Evolutionary conservation across 2,888 invertebrate species (phyloP).

Genomic region (Periphyllus acericola): DNA sequence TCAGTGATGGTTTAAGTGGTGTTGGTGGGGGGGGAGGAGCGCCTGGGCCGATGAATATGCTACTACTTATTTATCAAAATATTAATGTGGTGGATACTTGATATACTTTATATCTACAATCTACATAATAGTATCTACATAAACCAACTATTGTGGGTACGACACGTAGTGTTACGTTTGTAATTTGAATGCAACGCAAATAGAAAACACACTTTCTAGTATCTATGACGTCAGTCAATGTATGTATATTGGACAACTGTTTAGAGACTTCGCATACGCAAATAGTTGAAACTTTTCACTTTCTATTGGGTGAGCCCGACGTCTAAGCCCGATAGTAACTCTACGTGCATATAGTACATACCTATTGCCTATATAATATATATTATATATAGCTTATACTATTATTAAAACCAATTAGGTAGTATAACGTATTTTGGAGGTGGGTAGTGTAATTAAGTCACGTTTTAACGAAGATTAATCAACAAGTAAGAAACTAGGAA

Average conservation of each 20-base stretch:
- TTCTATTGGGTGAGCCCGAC: neutral
- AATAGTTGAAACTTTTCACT: neutral
- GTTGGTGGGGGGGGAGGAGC: fast-evolving
- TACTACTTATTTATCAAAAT: too few relatives aligned
- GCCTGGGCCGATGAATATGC: too few relatives aligned
- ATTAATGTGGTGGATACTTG: too few relatives aligned
- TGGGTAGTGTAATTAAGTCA: too few relatives aligned
- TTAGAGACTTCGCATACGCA: neutral
- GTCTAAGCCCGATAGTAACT: neutral
- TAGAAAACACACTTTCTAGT: conserved; percentile 21
- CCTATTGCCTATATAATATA: too few relatives aligned
- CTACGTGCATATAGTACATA: neutral
- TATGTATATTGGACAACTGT: neutral
- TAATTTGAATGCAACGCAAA: neutral
- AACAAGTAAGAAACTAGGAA: too few relatives aligned
- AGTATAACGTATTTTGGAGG: too few relatives aligned
- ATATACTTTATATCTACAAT: too few relatives aligned
- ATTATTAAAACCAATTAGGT: too few relatives aligned
- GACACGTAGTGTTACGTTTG: neutral
- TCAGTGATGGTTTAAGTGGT: too few relatives aligned
- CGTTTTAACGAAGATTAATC: too few relatives aligned
- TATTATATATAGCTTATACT: too few relatives aligned
- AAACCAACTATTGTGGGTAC: neutral
- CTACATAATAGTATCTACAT: neutral
- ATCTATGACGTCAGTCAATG: neutral